Evolutionary conservation across 2,888 invertebrate species (phyloP).

Genomic region (Anthophora plumipes): DNA sequence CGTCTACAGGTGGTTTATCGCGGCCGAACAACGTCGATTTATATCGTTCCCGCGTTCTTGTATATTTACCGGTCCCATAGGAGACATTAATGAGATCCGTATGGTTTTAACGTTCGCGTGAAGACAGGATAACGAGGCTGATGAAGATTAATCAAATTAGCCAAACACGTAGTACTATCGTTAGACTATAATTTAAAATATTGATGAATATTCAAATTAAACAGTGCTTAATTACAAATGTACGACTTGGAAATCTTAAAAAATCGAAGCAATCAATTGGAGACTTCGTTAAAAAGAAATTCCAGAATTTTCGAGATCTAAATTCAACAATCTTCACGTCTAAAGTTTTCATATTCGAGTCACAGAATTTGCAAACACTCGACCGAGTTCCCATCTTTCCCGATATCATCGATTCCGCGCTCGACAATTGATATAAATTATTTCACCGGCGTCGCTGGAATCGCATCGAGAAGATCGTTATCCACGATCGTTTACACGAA

Average conservation of each 20-base stretch:
- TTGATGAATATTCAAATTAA: background rate
- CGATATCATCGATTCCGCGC: background rate
- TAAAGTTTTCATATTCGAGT: background rate
- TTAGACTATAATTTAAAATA: background rate
- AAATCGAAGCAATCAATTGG: too few relatives aligned
- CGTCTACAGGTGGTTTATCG: constrained; percentile 60
- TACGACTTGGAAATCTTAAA: too few relatives aligned
- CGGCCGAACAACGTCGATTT: constrained; percentile 41
- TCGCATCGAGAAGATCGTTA: background rate
- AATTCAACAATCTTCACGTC: background rate
- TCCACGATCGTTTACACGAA: constrained; percentile 37
- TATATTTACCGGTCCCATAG: constrained; percentile 47
- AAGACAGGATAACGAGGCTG: background rate
- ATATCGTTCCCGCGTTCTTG: constrained; percentile 46
- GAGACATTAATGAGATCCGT: constrained; percentile 48
- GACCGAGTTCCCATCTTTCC: background rate
- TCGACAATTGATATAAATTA: background rate
- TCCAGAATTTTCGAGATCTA: background rate
- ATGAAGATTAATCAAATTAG: constrained; percentile 31
- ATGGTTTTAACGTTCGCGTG: constrained; percentile 32
- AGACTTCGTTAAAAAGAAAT: background rate
- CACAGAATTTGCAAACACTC: background rate
- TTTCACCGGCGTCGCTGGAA: background rate
- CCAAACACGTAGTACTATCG: background rate
- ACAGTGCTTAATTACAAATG: background rate